Base-by-base conservation (phyloP, 2,888 invertebrate species). In the Zaprionus bogoriensis region DNA sequence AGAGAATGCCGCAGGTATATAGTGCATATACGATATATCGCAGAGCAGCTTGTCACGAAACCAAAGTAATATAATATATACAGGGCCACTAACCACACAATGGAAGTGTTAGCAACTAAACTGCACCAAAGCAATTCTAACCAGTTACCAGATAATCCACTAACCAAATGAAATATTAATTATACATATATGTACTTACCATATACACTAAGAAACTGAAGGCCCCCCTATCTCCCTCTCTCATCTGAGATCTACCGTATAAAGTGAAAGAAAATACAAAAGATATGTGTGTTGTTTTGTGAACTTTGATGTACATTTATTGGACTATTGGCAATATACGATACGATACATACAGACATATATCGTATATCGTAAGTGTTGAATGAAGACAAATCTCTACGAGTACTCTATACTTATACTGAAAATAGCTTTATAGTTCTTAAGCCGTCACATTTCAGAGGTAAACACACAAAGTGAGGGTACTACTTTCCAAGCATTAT, bases 341-440 rank as follows among this genome's bases (percentile, higher is more conserved):
- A n/a, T n/a, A n/a, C n/a, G n/a, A n/a, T n/a, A 28, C 32, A 32
- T 23, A 39, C 30, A 25, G 25, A 38, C 12, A 12, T 14, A 12
- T 41, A 47, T 22, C n/a, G n/a, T n/a, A n/a, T 39, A 65, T 57
- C 60, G 28, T 80, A 63, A 66, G 61, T 53, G 63, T 66, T 74
- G 10, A 6, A 66, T 62, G 62, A 77, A 46, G 87, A 87, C 77
- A 83, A 87, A 80, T 83, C 82, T 87, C 46, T 60, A 79, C 57
- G 54, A 64, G 44, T 41, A 41, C 41, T 79, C 86, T 87, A 75
- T 82, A 87, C 77, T 82, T 74, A 72, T 88, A 87, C 87, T 87
- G 77, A 88, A 85, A 87, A 88, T 87, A 88, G 88, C 88, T 88
- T 88, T 88, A 88, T 88, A 88, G 88, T 74, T 79, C 72, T 80